Percentiles rank a stretch among this genome's conserved stretches.
phyloP scores from a whole-genome alignment of 2,797 vertebrate genomes.

The Gallirallus australis region DNA sequence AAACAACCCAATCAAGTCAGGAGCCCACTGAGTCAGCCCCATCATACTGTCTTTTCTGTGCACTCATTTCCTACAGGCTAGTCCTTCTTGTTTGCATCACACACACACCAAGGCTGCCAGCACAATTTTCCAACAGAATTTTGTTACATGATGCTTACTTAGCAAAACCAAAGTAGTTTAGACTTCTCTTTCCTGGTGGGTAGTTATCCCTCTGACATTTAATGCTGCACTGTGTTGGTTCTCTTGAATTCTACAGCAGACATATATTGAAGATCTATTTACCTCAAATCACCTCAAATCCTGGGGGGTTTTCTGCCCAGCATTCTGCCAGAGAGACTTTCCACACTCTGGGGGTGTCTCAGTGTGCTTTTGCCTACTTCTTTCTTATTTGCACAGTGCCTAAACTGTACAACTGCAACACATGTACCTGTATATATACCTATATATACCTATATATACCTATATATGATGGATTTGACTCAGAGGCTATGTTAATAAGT shows the following conservation, averaged over 20 bases:
- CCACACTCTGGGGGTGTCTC: not conserved
- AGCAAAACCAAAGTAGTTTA: not conserved
- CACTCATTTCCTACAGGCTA: not conserved
- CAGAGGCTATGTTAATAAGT: not conserved
- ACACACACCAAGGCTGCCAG: not conserved
- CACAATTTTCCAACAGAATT: not conserved
- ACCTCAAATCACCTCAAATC: not conserved
- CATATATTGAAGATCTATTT: not conserved
- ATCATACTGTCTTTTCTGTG: not conserved
- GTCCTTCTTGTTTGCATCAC: not conserved
- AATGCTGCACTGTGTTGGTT: not conserved
- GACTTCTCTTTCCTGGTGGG: not conserved
- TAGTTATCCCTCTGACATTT: not conserved
- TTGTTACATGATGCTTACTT: not conserved
- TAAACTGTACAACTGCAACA: not conserved
- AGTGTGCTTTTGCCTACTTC: not conserved
- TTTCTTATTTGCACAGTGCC: not conserved
- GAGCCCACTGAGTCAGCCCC: not conserved
- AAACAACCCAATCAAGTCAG: not conserved
- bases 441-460: no score
- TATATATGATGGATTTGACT: not conserved
- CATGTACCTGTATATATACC: no score
- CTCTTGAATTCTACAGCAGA: not conserved
- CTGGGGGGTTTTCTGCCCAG: not conserved
- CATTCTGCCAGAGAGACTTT: not conserved